These are phyloP conservation scores for Capromys pilorides DNA, from an alignment of 2,797 vertebrate species.

Conservation along the genomic window DNA sequence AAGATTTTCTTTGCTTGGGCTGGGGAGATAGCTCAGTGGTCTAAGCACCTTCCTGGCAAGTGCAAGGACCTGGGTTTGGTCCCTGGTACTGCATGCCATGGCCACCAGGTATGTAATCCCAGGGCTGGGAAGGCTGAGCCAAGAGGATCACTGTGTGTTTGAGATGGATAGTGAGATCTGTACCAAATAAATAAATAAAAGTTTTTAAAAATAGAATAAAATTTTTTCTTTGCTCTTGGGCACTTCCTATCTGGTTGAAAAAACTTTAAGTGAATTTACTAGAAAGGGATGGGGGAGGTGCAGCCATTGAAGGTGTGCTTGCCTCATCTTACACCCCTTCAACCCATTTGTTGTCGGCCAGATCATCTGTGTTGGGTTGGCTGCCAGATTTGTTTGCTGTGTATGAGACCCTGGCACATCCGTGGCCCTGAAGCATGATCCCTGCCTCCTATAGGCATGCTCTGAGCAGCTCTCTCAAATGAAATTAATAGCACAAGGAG, in stretches of 20 bases:
- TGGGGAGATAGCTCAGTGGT: too few species aligned
- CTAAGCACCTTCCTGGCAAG: too few species aligned
- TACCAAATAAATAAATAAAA: too few species aligned
- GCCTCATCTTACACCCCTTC: not conserved
- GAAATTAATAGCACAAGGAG: not conserved
- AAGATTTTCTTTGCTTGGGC: not conserved
- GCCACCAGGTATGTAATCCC: too few species aligned
- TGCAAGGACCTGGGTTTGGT: too few species aligned
- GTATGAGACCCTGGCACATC: not conserved
- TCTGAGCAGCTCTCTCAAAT: not conserved
- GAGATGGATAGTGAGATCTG: too few species aligned
- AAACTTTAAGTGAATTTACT: not conserved
- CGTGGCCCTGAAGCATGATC: not conserved
- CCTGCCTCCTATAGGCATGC: not conserved
- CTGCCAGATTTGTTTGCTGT: not conserved
- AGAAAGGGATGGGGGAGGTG: not conserved
- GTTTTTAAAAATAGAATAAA: too few species aligned
- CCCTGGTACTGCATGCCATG: too few species aligned
- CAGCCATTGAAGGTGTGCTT: not conserved
- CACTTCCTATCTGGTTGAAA: not conserved
- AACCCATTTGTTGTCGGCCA: not conserved
- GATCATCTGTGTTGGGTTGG: not conserved
- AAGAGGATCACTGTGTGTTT: too few species aligned
- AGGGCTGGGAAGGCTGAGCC: too few species aligned
- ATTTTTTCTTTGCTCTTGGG: constrained; percentile 4